Conservation (phyloP, 1,140 invertebrate genomes). For the Achatina immaculata region DNA sequence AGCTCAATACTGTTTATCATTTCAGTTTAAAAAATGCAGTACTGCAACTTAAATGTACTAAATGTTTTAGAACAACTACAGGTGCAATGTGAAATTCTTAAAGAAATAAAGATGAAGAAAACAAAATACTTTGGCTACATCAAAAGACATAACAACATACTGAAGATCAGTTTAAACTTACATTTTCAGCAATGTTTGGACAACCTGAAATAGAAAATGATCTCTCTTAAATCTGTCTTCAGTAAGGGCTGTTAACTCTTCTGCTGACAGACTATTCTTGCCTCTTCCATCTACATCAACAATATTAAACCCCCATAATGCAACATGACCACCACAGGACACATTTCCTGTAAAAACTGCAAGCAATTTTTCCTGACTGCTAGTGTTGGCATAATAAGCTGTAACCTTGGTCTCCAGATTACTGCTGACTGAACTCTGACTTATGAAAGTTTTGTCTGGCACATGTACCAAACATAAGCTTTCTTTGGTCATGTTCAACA, state of each 20-base stretch:
- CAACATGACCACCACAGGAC: not conserved
- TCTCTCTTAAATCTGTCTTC: slow-evolving; percentile 27
- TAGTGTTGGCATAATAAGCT: not conserved
- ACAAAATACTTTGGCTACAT: no score
- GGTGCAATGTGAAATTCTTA: no score
- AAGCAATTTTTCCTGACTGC: not conserved
- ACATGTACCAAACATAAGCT: no score
- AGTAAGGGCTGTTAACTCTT: not conserved
- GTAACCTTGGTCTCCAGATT: not conserved
- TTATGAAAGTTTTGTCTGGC: no score
- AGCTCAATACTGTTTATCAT: no score
- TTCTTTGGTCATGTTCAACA: not conserved
- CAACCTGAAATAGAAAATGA: not conserved
- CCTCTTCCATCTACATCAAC: not conserved
- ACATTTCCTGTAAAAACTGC: slow-evolving; percentile 2
- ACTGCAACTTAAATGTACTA: no score
- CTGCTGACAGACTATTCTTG: not conserved
- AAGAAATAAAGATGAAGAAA: no score
- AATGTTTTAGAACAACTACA: no score
- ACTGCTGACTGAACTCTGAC: no score
- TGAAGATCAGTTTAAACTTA: no score
- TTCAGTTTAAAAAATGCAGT: no score
- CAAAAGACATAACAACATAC: not conserved
- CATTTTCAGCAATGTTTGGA: slow-evolving; percentile 7
- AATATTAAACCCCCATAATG: slow-evolving; percentile 21